A percentile compares a stretch with the other conserved stretches of the same genome.
These are phyloP conservation scores for Ceramica pisi DNA, from an alignment of 2,888 invertebrate genomes.

Conservation along the genomic window DNA sequence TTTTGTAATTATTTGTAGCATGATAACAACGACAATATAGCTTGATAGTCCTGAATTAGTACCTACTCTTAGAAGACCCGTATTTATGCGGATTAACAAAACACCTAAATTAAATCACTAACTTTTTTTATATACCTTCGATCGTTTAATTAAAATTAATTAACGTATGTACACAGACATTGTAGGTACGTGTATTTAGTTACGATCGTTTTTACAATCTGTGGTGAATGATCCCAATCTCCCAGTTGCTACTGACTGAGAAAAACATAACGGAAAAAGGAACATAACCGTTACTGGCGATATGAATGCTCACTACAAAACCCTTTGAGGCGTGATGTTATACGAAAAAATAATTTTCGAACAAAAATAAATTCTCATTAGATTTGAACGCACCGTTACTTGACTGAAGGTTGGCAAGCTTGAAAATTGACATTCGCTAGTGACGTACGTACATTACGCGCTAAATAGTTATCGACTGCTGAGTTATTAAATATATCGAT, in stretches of 20 bases:
- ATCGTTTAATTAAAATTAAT: no score
- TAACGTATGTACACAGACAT: no score
- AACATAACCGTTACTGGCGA: background rate
- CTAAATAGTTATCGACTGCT: background rate
- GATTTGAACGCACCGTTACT: slow-evolving; percentile 46
- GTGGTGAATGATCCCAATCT: no score
- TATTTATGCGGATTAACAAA: no score
- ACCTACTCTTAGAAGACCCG: no score
- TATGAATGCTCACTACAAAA: background rate
- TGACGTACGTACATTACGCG: slow-evolving; percentile 5
- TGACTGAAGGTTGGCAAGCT: slow-evolving; percentile 44
- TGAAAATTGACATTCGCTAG: slow-evolving; percentile 46
- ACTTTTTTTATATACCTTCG: no score
- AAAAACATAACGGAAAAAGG: background rate
- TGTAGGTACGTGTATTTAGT: no score
- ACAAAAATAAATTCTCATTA: background rate
- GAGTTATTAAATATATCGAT: background rate
- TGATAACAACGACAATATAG: no score
- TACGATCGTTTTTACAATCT: no score
- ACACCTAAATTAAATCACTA: no score
- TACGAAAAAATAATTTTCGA: background rate
- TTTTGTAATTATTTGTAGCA: no score
- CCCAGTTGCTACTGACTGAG: background rate
- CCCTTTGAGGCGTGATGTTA: background rate
- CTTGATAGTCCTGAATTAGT: no score